Evolutionary conservation across 2,888 invertebrate species (phyloP), one percentile per base, ranked within the genome.

Genomic region (Iphiclides podalirius): DNA sequence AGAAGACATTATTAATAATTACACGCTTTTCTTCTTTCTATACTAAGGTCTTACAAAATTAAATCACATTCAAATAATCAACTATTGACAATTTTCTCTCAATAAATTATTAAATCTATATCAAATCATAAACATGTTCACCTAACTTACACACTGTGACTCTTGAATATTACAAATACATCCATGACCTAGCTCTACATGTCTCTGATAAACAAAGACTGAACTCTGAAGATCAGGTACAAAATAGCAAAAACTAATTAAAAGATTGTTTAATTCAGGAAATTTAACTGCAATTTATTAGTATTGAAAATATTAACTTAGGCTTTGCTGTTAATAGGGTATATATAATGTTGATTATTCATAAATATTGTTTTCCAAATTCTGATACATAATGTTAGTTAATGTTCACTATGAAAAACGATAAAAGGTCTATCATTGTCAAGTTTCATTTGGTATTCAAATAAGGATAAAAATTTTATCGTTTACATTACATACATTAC

Each of bases 181-280:
- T 36, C 8, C 31, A 26, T 31, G 20, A 6, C 20, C 6, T 20
- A 6, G 20, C 20, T 20, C 3, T 6, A 20, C 20, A 20, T 4
- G 20, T 3, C 20, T 20, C 20, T 20, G 20, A 4, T 20, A 20
- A 4, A 4, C 33, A 31, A 40, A 17, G 26, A 4, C 28, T 47
- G 40, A 11, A 41, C 34, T 45, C 44, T 20, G 2, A 45, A 44
- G 14, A 45, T 45, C 50, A 50, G 50, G 50, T 50, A 50, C 45
- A 40, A 50, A 35, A 40, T 50, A 38, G 40, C 28, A 31, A 37
- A 41, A 12, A 16, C 34, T 9, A 46, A 17, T 12, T 16, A 33
- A 20, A 20, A 20, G 3, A 20, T 6, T 20, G 6, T 6, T 20
- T 20, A 20, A 20, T 4, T 20, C 20, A 6, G 20, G 20, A 20